These are phyloP conservation scores for Engraulis encrasicolus DNA, from an alignment of 2,113 vertebrate genomes.

Conservation along the genomic window DNA sequence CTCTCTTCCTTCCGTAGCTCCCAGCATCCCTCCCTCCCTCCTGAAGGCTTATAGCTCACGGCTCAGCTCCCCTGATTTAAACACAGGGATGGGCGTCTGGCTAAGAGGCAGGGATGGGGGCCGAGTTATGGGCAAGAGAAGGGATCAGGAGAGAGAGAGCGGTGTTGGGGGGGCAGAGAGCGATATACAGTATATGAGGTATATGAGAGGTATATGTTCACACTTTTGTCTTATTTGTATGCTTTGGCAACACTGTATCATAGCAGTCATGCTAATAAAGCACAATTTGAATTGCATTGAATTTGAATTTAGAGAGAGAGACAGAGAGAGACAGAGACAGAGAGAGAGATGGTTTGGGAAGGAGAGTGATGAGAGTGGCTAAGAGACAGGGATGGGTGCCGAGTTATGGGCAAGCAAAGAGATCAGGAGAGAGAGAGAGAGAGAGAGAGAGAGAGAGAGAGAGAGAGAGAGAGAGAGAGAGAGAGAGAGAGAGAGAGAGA, in stretches of 20 bases:
- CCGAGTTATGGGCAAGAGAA: not conserved
- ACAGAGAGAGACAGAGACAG: not conserved
- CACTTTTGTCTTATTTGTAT: too few species aligned
- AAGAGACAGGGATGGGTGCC: too few species aligned
- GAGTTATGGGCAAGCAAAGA: too few species aligned
- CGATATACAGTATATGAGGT: too few species aligned
- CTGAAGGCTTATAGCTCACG: not conserved
- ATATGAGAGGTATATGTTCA: too few species aligned
- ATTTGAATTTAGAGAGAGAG: too few species aligned
- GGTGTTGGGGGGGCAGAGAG: not conserved
- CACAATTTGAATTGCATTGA: too few species aligned
- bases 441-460: not conserved
- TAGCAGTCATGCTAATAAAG: too few species aligned
- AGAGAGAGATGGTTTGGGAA: not conserved
- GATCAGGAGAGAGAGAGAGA: not conserved
- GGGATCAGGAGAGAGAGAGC: not conserved
- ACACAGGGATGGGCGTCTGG: not conserved
- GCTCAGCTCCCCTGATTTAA: constrained; percentile 8
- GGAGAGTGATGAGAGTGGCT: too few species aligned
- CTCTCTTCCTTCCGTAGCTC: not conserved
- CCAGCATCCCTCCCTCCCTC: not conserved
- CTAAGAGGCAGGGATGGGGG: not conserved
- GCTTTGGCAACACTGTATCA: too few species aligned
- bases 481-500: not conserved
- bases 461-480: not conserved